Evolutionary conservation across 2,888 invertebrate species (phyloP).

Genomic region (Serrognathus titanus): DNA sequence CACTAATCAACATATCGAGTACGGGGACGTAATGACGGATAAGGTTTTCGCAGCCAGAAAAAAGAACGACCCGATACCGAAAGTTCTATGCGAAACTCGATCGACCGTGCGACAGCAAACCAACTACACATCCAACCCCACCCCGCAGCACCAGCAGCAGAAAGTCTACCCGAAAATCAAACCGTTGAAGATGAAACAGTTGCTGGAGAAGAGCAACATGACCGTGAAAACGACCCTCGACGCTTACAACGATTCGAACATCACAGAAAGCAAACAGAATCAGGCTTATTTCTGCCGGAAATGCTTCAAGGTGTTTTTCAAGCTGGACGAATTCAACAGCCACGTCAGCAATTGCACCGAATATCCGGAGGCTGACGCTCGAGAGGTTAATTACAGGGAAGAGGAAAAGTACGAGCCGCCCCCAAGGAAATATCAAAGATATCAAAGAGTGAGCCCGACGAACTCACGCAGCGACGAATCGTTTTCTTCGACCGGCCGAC

Average conservation of each 20-base stretch:
- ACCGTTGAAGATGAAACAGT: slow-evolving; percentile 34
- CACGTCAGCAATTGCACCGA: slow-evolving; percentile 40
- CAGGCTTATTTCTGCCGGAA: slow-evolving; percentile 48
- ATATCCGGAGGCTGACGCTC: slow-evolving; percentile 32
- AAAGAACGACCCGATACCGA: slow-evolving; percentile 23
- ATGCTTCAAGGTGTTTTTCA: slow-evolving; percentile 48
- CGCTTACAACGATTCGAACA: slow-evolving; percentile 11
- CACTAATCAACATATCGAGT: slow-evolving; percentile 36
- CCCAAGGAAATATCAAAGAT: slow-evolving; percentile 8
- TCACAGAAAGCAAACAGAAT: slow-evolving; percentile 33
- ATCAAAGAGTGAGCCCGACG: slow-evolving; percentile 2
- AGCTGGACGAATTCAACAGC: slow-evolving; percentile 46
- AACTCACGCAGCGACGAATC: slow-evolving; percentile 12
- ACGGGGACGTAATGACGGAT: slow-evolving; percentile 37
- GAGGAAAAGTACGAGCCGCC: slow-evolving; percentile 16
- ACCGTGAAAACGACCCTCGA: slow-evolving; percentile 6
- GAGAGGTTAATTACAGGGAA: background rate
- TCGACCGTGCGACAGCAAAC: slow-evolving; percentile 1
- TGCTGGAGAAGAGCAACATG: slow-evolving; percentile 22
- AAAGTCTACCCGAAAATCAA: slow-evolving; percentile 22
- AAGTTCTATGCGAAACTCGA: slow-evolving; percentile 22
- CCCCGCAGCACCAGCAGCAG: background rate
- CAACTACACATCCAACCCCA: background rate
- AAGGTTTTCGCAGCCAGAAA: slow-evolving; percentile 37
- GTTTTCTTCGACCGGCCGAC: slow-evolving; percentile 34